These are phyloP conservation scores for Zygothrica quintamaculata DNA, from an alignment of 2,888 invertebrate genomes.

Conservation along the genomic window DNA sequence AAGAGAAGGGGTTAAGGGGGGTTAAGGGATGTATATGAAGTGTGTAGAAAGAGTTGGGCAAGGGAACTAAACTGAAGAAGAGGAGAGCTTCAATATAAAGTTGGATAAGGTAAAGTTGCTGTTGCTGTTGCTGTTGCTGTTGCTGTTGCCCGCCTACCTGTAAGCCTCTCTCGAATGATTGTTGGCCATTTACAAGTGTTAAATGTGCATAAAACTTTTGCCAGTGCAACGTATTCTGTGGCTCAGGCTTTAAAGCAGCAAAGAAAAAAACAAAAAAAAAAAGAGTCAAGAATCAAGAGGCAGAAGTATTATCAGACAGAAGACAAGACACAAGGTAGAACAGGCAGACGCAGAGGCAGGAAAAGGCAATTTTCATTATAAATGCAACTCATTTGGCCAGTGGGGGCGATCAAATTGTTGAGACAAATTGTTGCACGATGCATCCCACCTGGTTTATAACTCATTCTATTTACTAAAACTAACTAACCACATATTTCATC, in stretches of 20 bases:
- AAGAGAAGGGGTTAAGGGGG: not conserved
- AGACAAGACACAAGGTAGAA: too few species aligned
- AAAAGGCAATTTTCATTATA: slow-evolving; percentile 28
- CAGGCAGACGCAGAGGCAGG: not conserved
- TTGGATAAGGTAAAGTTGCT: slow-evolving; percentile 3
- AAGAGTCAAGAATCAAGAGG: slow-evolving; percentile 2
- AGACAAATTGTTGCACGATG: slow-evolving; percentile 41
- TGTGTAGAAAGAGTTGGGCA: not conserved
- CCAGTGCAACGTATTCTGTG: slow-evolving; percentile 18
- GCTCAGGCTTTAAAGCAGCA: slow-evolving; percentile 17
- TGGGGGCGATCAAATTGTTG: slow-evolving; percentile 35
- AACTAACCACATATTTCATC: too few species aligned
- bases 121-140: not conserved
- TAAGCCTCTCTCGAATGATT: slow-evolving; percentile 38
- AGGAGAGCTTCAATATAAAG: too few species aligned
- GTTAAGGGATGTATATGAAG: not conserved
- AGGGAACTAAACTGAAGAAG: too few species aligned
- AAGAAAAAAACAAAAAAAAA: too few species aligned
- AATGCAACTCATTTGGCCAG: slow-evolving; percentile 48
- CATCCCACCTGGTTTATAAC: slow-evolving; percentile 34
- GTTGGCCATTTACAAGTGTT: slow-evolving; percentile 62
- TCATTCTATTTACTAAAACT: slow-evolving; percentile 8
- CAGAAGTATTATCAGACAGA: too few species aligned
- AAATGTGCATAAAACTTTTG: slow-evolving; percentile 61
- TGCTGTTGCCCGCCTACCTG: slow-evolving; percentile 1